phyloP scores from a whole-genome alignment of 2,113 vertebrate genomes.

The Euleptes europaea region DNA sequence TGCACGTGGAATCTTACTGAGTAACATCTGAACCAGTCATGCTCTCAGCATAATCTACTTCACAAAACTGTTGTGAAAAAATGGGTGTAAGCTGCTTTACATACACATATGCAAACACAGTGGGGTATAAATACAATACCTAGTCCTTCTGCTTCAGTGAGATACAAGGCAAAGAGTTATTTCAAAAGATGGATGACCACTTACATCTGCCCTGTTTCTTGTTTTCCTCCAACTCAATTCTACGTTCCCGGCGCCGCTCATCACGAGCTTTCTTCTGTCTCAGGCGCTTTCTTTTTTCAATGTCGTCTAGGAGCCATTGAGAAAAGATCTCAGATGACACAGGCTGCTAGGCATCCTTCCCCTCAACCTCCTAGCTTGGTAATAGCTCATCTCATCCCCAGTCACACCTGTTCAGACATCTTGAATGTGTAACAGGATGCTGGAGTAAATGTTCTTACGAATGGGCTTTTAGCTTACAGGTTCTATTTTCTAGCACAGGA shows the following conservation, averaged over 20 bases:
- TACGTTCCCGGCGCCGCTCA: slow-evolving; percentile 90
- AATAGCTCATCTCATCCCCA: too few relatives aligned
- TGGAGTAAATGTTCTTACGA: too few relatives aligned
- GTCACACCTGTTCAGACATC: not conserved
- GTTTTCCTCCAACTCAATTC: slow-evolving; percentile 98
- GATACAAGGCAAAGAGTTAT: not conserved
- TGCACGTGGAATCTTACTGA: too few relatives aligned
- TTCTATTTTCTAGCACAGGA: not conserved
- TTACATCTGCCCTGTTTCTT: slow-evolving; percentile 96
- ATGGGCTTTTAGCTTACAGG: too few relatives aligned
- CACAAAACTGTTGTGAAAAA: too few relatives aligned
- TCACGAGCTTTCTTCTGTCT: slow-evolving; percentile 95
- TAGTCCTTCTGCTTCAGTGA: not conserved
- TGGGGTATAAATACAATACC: too few relatives aligned
- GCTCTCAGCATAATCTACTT: too few relatives aligned
- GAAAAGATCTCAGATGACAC: not conserved
- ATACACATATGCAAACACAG: too few relatives aligned
- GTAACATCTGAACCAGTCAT: too few relatives aligned
- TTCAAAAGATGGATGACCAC: slow-evolving; percentile 17
- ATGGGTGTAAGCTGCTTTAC: too few relatives aligned
- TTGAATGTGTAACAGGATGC: too few relatives aligned
- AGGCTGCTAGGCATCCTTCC: not conserved
- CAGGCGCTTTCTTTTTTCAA: slow-evolving; percentile 91
- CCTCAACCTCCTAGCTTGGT: too few relatives aligned
- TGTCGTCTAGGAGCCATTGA: slow-evolving; percentile 80